Conservation (phyloP, 1,140 invertebrate genomes). For the Drosophila murphyi region DNA sequence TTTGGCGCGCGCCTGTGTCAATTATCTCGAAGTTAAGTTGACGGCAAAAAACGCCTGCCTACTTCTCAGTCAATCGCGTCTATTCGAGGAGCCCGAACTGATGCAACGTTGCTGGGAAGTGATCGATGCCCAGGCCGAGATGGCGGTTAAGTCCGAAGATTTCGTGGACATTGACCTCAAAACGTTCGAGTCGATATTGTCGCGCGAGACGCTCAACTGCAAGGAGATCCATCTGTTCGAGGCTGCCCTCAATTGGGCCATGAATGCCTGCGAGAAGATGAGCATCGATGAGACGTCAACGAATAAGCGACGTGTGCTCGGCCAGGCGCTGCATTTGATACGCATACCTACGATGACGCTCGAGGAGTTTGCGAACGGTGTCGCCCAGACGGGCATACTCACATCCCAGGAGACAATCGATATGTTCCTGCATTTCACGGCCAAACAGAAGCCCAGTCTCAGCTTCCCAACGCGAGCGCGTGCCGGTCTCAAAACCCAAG, state of each 20-base stretch:
- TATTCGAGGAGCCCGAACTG: constrained; percentile 96
- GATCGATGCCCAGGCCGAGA: constrained; percentile 96
- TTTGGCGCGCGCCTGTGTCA: constrained; percentile 94
- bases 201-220: constrained; percentile 95
- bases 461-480: constrained; percentile 92
- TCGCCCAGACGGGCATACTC: constrained; percentile 94
- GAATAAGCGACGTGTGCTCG: constrained; percentile 90
- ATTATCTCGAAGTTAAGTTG: constrained; percentile 95
- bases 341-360: constrained; percentile 95
- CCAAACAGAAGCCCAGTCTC: constrained; percentile 92
- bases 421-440: constrained; percentile 95
- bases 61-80: constrained; percentile 93
- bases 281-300: constrained; percentile 90
- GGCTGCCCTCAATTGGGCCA: constrained; percentile 95
- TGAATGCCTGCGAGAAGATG: constrained; percentile 92
- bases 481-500: constrained; percentile 94
- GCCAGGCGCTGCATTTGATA: constrained; percentile 92
- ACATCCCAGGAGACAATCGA: constrained; percentile 96
- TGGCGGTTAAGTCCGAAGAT: constrained; percentile 96
- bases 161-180: constrained; percentile 96
- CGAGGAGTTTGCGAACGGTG: constrained; percentile 96
- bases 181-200: constrained; percentile 94
- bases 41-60: constrained; percentile 97
- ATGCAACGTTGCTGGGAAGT: constrained; percentile 98
- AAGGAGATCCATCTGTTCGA: constrained; percentile 95